Evolutionary conservation across 2,113 vertebrate genomes (phyloP).

Genomic region (Cinclus mexicanus): DNA sequence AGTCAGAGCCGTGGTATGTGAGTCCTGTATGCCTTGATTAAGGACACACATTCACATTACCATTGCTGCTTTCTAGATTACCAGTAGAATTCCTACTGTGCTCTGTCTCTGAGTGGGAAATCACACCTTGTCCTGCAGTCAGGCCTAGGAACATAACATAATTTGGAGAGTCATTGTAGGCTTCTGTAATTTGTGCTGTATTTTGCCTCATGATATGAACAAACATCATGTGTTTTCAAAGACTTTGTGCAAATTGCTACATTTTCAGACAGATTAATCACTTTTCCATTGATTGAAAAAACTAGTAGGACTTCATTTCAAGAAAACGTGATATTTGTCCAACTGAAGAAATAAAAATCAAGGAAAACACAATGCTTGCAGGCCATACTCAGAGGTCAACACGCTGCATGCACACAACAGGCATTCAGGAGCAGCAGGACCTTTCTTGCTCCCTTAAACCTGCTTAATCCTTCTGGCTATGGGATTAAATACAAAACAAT

Average conservation of each 20-base stretch:
- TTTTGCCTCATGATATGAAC: not conserved
- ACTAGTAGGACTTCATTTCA: not conserved
- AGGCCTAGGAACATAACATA: not conserved
- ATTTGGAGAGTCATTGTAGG: not conserved
- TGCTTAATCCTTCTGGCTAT: not conserved
- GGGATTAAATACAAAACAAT: not conserved
- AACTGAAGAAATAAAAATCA: not conserved
- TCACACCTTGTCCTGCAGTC: not conserved
- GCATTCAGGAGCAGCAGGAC: not conserved
- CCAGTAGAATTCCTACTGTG: not conserved
- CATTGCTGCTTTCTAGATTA: not conserved
- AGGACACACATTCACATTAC: not conserved
- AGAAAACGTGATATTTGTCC: not conserved
- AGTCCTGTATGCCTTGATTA: not conserved
- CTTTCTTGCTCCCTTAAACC: not conserved
- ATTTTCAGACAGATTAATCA: not conserved
- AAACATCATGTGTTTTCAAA: not conserved
- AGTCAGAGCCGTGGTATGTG: not conserved
- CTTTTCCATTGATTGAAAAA: not conserved
- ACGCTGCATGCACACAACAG: not conserved
- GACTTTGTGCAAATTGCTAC: not conserved
- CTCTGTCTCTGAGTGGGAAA: not conserved
- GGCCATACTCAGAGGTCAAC: not conserved
- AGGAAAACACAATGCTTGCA: not conserved
- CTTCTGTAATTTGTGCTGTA: not conserved